These are phyloP conservation scores for Teinopalpus imperialis DNA, from an alignment of 2,888 invertebrate species.

Conservation along the genomic window DNA sequence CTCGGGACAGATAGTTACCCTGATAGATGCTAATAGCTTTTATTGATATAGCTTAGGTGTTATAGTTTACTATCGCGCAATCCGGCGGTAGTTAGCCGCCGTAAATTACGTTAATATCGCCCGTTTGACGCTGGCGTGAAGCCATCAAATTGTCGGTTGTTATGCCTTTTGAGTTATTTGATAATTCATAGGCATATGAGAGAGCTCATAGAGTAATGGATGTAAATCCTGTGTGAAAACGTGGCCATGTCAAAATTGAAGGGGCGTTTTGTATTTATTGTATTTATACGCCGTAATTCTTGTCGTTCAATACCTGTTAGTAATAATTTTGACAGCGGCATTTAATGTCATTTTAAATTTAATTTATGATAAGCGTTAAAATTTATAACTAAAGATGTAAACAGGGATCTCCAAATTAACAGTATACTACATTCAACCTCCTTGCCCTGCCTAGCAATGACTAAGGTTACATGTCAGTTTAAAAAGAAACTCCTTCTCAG, in stretches of 20 bases:
- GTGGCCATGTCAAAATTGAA: constrained; percentile 6
- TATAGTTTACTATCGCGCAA: constrained; percentile 55
- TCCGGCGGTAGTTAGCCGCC: constrained; percentile 51
- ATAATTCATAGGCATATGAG: constrained; percentile 47
- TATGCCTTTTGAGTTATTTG: constrained; percentile 64
- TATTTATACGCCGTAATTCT: no score
- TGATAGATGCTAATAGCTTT: constrained; percentile 77
- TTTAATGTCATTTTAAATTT: no score
- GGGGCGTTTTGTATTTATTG: background rate
- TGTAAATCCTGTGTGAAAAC: constrained; percentile 16
- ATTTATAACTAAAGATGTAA: no score
- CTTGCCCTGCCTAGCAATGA: no score
- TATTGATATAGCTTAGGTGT: constrained; percentile 75
- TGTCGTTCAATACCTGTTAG: background rate
- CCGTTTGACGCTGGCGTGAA: constrained; percentile 59
- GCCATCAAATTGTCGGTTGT: constrained; percentile 61
- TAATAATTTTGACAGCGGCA: no score
- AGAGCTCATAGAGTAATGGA: constrained; percentile 31
- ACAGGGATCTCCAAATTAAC: no score
- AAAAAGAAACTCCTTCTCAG: no score
- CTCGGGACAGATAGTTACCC: constrained; percentile 63
- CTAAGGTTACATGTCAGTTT: no score
- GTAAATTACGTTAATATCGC: constrained; percentile 69
- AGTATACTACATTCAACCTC: no score
- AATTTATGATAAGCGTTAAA: no score